Evolutionary conservation across 2,113 vertebrate genomes (phyloP).

Genomic region (Piaya cayana): DNA sequence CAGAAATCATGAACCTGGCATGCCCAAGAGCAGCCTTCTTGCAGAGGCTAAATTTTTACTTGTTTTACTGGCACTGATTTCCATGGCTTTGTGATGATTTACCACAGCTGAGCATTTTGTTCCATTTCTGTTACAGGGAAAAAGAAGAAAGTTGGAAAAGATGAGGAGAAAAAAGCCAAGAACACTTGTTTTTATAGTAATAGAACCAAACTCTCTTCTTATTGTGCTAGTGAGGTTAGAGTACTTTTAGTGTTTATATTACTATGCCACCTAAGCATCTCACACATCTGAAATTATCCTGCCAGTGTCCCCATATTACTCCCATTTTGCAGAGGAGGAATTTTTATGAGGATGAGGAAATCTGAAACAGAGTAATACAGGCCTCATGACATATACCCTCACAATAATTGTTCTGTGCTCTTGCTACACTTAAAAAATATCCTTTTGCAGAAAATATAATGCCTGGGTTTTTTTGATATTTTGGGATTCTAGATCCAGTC

Average conservation of each 20-base stretch:
- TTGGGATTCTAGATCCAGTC: background rate
- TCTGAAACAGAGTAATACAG: background rate
- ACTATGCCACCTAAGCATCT: background rate
- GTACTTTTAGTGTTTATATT: background rate
- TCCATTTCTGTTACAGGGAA: background rate
- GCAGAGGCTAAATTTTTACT: background rate
- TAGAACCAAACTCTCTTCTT: background rate
- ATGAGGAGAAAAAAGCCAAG: background rate
- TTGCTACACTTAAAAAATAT: background rate
- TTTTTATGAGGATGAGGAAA: background rate
- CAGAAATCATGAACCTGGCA: background rate
- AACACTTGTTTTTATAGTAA: background rate
- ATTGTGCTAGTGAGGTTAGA: background rate
- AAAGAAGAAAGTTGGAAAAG: background rate
- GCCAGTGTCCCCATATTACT: background rate
- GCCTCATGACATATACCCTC: background rate
- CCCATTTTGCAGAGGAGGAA: background rate
- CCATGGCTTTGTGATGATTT: background rate
- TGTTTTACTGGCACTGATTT: background rate
- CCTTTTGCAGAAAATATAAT: background rate
- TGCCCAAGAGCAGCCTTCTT: background rate
- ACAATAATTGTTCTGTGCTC: background rate
- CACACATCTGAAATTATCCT: background rate
- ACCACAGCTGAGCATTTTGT: background rate
- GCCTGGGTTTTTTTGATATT: background rate